Base-by-base conservation (phyloP, 2,888 invertebrate species). In the Euplagia quadripunctaria region DNA sequence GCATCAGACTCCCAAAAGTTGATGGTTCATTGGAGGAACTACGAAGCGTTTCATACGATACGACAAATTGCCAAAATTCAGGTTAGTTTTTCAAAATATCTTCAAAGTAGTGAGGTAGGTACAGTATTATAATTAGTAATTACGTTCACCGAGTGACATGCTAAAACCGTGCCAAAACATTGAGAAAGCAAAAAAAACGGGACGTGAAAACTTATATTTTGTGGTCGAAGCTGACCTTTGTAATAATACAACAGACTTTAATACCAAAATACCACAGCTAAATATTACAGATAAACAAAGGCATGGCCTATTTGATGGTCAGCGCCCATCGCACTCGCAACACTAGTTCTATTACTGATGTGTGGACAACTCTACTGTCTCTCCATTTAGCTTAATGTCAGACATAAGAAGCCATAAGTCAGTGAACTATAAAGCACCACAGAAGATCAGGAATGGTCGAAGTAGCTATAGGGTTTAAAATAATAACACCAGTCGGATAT, bases 161-260 rank as follows among this genome's bases (percentile, higher is more conserved):
- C 52, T 41, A 16, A 16, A 55, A 41, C 12, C 55, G 70, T 70
- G 70, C 70, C 70, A 70, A 65, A 55, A 70, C 42, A 52, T 61
- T 52, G 52, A 64, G 51, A 70, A 42, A 43, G 42, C 41, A 2
- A 9, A 51, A 46, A 70, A 70, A 64, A 20, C 20, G 16, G 20
- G 43, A 9, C 42, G 42, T 16, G 52, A 52, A 52, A 64, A 51
- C 63, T 51, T 7, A 58, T 43, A n/a, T 20, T 68, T 58, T 55
- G 42, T 43, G 42, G 20, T 55, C 20, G 4, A 8, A 68, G 20
- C 52, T 43, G 68, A 52, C 49, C 49, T 65, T 61, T 61, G 43
- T 46, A 58, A 20, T 61, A 61, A 31, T 31, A 31, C 31, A 61
- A 4, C 20, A 61, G 20, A 14, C 31, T 20, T 12, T 58, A 20